phyloP scores from a whole-genome alignment of 2,113 vertebrate species.

The Piliocolobus tephrosceles region DNA sequence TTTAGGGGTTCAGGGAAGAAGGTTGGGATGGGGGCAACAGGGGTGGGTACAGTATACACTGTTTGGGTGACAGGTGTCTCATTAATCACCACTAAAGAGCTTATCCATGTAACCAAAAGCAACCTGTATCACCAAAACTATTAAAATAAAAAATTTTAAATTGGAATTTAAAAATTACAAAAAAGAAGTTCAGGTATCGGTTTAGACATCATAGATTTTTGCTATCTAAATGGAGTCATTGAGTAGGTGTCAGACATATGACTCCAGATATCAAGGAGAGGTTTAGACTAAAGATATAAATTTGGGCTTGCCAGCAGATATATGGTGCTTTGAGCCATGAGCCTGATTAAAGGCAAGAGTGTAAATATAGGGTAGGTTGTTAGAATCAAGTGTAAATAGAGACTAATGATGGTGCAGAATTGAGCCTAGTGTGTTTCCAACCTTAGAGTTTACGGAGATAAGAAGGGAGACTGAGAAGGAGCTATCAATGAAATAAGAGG shows the following conservation, averaged over 20 bases:
- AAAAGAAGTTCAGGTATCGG: not conserved
- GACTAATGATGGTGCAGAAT: not conserved
- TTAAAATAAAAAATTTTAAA: too few species aligned
- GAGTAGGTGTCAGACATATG: not conserved
- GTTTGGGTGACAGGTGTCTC: too few species aligned
- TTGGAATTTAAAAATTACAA: too few species aligned
- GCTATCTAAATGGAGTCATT: not conserved
- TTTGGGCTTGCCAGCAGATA: not conserved
- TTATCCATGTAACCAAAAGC: too few species aligned
- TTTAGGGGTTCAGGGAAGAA: too few species aligned
- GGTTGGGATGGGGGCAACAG: too few species aligned
- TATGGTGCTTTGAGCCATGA: not conserved
- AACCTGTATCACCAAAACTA: too few species aligned
- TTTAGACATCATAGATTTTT: not conserved
- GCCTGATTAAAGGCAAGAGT: not conserved
- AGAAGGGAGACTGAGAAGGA: not conserved
- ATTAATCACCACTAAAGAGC: too few species aligned
- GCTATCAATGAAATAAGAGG: not conserved
- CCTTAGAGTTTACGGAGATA: not conserved
- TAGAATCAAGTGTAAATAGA: not conserved
- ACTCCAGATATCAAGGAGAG: not conserved
- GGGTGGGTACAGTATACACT: too few species aligned
- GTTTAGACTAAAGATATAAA: not conserved
- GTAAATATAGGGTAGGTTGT: not conserved
- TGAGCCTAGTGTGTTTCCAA: not conserved